phyloP scores from a whole-genome alignment of 2,113 vertebrate species.

The Coregonus clupeaformis region DNA sequence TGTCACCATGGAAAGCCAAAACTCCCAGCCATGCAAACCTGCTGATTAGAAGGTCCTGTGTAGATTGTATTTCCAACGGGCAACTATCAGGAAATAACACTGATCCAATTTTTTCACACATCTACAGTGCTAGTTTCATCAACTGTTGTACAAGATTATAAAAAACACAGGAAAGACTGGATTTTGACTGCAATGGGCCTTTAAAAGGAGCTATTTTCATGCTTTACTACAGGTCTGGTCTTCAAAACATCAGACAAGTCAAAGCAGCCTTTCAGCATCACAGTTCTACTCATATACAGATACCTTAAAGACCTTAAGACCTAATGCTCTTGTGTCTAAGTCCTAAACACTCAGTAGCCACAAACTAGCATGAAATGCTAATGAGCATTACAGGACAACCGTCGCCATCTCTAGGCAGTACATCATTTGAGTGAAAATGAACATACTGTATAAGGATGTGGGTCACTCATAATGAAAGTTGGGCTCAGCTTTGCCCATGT shows the following conservation, averaged over 20 bases:
- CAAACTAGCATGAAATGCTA: too few species aligned
- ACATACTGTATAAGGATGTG: constrained; percentile 47
- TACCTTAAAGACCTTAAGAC: background rate
- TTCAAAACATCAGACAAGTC: constrained; percentile 47
- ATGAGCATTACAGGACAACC: too few species aligned
- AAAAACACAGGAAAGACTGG: too few species aligned
- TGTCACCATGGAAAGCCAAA: too few species aligned
- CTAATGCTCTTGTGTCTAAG: background rate
- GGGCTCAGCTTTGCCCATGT: constrained; percentile 57
- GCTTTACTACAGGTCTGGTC: constrained; percentile 55
- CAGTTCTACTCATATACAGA: too few species aligned
- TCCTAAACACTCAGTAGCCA: too few species aligned
- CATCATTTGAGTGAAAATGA: constrained; percentile 44
- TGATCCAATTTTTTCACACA: constrained; percentile 39
- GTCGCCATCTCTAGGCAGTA: constrained; percentile 22
- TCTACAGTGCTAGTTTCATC: constrained; percentile 32
- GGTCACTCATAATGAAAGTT: constrained; percentile 63
- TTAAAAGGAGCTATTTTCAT: constrained; percentile 58
- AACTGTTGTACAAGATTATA: too few species aligned
- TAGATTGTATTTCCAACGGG: too few species aligned
- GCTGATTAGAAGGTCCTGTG: too few species aligned
- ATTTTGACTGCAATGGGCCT: constrained; percentile 27
- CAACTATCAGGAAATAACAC: too few species aligned
- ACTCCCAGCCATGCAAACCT: too few species aligned
- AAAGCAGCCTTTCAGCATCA: constrained; percentile 20